Percentiles rank a stretch among this genome's conserved stretches.
Evolutionary conservation across 1,140 invertebrate species (phyloP).

Genomic region (Meloidogyne floridensis): DNA sequence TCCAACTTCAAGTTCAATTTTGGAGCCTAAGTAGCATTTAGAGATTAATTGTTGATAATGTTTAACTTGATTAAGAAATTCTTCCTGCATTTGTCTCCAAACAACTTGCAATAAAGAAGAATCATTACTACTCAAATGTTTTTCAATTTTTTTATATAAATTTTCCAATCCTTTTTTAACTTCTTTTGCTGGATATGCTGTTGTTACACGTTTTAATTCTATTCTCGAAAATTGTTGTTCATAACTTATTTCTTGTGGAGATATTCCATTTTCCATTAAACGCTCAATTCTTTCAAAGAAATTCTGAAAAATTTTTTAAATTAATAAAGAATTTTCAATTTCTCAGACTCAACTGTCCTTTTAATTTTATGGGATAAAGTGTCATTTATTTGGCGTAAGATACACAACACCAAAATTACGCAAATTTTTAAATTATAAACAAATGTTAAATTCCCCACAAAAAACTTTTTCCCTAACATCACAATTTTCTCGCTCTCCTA

Average conservation of each 20-base stretch:
- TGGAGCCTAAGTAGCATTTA: constrained; percentile 92
- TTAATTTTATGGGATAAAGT: too few species aligned
- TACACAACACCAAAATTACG: too few species aligned
- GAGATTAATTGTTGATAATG: constrained; percentile 88
- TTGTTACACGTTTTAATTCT: constrained; percentile 90
- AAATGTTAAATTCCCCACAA: too few species aligned
- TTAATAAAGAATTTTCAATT: too few species aligned
- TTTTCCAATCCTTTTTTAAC: constrained; percentile 92
- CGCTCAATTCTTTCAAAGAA: constrained; percentile 89
- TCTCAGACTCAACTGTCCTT: too few species aligned
- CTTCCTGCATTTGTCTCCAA: constrained; percentile 98
- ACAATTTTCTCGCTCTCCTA: too few species aligned
- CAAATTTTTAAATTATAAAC: too few species aligned
- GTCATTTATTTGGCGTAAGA: too few species aligned
- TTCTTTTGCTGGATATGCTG: constrained; percentile 89
- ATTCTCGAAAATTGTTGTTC: constrained; percentile 95
- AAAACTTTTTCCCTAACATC: too few species aligned
- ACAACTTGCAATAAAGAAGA: constrained; percentile 92
- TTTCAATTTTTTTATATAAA: constrained; percentile 93
- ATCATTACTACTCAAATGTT: constrained; percentile 86
- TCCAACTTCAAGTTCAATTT: constrained; percentile 90
- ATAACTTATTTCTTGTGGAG: constrained; percentile 94
- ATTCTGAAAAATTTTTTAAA: constrained; percentile 46
- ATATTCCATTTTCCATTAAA: constrained; percentile 86
- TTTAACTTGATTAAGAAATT: constrained; percentile 95